Conservation (phyloP, 2,888 invertebrate species). For the Pelosia muscerda region DNA sequence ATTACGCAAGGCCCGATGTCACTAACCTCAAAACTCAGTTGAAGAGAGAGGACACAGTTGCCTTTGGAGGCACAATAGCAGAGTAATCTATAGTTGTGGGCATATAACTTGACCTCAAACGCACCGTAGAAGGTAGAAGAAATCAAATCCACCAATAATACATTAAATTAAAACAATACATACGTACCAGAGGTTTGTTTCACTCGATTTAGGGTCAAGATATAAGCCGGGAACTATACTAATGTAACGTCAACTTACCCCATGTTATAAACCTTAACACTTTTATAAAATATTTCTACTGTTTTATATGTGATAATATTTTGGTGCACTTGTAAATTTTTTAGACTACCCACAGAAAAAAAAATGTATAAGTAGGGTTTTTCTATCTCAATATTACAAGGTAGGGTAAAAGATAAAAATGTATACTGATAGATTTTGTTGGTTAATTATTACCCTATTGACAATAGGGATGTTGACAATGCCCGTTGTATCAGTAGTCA, state of each 20-base stretch:
- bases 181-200: too few species aligned
- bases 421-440: too few species aligned
- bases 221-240: too few species aligned
- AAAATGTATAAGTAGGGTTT: too few species aligned
- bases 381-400: neutral
- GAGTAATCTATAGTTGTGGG: slow-evolving; percentile 6
- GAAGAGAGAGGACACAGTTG: slow-evolving; percentile 62
- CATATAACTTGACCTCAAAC: too few species aligned
- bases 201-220: too few species aligned
- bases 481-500: too few species aligned
- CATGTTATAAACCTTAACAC: neutral
- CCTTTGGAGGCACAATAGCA: slow-evolving; percentile 58
- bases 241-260: neutral
- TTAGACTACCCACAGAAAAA: neutral
- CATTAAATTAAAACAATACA: too few species aligned
- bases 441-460: too few species aligned
- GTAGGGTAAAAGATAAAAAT: neutral
- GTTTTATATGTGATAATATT: neutral
- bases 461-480: too few species aligned
- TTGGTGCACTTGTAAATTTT: neutral
- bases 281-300: neutral
- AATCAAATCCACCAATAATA: too few species aligned
- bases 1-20: slow-evolving; percentile 16
- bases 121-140: too few species aligned
- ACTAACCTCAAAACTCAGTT: slow-evolving; percentile 7